A percentile compares a stretch with the other conserved stretches of the same genome.
These are phyloP conservation scores for Chiloscyllium punctatum DNA, from an alignment of 2,797 vertebrate species.

Conservation along the genomic window DNA sequence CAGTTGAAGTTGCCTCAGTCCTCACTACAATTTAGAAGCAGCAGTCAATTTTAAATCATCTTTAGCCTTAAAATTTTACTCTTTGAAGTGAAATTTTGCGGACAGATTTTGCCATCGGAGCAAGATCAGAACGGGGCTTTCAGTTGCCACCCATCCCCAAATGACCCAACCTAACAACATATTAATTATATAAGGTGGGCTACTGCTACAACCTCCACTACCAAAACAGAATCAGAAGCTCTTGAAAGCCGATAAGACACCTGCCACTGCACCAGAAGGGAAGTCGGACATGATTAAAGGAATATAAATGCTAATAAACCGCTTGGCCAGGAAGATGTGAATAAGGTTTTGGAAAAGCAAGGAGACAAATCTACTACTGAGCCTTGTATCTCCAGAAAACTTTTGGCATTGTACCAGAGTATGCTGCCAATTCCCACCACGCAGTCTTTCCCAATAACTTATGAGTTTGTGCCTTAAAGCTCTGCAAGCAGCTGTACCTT, in stretches of 20 bases:
- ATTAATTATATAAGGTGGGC: neutral
- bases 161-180: neutral
- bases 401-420: neutral
- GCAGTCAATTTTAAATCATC: too few relatives aligned
- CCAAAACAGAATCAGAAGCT: neutral
- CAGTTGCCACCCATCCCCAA: neutral
- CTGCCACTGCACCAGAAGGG: neutral
- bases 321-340: neutral
- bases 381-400: neutral
- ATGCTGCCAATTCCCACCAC: neutral
- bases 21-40: neutral
- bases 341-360: neutral
- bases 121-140: neutral
- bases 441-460: neutral
- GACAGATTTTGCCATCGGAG: neutral
- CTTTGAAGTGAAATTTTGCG: neutral
- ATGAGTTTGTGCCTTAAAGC: too few relatives aligned
- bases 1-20: neutral
- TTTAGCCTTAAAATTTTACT: neutral
- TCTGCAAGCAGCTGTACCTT: too few relatives aligned
- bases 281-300: neutral
- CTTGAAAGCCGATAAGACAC: neutral
- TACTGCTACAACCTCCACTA: neutral
- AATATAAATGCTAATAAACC: neutral
- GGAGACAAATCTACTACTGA: neutral